Percentiles rank a stretch among this genome's conserved stretches.
phyloP scores from a whole-genome alignment of 1,140 invertebrate genomes.

The Radopholus similis region DNA sequence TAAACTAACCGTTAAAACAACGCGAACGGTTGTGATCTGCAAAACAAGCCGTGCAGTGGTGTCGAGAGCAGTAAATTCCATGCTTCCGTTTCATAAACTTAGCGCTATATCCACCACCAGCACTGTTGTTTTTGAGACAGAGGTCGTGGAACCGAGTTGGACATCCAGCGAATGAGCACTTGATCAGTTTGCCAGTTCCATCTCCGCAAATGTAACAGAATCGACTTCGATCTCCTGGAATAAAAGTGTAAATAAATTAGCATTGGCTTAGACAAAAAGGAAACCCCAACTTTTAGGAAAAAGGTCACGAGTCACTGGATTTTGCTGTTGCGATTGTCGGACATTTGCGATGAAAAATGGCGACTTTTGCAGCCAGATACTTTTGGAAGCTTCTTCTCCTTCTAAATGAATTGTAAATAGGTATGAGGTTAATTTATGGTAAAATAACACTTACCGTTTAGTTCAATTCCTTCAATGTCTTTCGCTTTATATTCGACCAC shows the following conservation, averaged over 20 bases:
- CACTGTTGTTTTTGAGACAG: slow-evolving; percentile 10
- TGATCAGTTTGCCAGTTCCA: background rate
- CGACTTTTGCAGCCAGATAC: background rate
- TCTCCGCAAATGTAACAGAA: slow-evolving; percentile 15
- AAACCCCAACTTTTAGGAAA: slow-evolving; percentile 13
- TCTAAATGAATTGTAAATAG: too few species aligned
- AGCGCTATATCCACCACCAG: slow-evolving; percentile 20
- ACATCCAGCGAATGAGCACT: slow-evolving; percentile 13
- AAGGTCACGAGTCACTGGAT: background rate
- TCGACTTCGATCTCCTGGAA: background rate
- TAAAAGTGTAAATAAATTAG: too few species aligned
- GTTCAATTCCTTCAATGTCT: too few species aligned
- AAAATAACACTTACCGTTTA: too few species aligned
- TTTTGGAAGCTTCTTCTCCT: too few species aligned
- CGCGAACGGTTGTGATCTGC: slow-evolving; percentile 27
- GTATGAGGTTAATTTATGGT: too few species aligned
- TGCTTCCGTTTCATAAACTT: slow-evolving; percentile 24
- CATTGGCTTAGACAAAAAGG: background rate
- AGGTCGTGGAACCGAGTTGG: slow-evolving; percentile 11
- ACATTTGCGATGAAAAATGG: background rate
- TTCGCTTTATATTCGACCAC: too few species aligned
- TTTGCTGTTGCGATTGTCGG: background rate
- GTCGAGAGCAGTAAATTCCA: slow-evolving; percentile 24
- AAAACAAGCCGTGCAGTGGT: slow-evolving; percentile 34
- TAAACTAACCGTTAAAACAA: slow-evolving; percentile 27